phyloP scores from a whole-genome alignment of 35 echinoderm and acorn worm species.

The Eucidaris tribuloides region DNA sequence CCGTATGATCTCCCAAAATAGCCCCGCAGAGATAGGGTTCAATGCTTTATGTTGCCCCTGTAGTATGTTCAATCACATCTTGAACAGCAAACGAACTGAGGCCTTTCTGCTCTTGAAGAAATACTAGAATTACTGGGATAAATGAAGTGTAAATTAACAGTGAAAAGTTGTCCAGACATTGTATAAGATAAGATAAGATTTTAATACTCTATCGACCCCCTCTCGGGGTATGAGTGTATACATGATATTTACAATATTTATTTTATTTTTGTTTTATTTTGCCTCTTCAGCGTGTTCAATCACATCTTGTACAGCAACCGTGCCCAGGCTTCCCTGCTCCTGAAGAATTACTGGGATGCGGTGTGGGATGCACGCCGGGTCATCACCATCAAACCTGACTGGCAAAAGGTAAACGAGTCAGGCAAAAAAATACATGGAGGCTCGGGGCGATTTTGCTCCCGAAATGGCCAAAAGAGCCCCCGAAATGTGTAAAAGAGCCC shows the following conservation, averaged over 20 bases:
- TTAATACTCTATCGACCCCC: background rate
- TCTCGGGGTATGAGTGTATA: no score
- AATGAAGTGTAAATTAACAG: background rate
- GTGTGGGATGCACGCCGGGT: slow-evolving; percentile 77
- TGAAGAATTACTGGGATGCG: slow-evolving; percentile 60
- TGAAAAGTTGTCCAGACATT: background rate
- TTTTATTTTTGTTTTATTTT: no score
- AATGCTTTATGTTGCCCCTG: no score
- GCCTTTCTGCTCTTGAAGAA: background rate
- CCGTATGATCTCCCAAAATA: no score
- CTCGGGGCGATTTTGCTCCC: no score
- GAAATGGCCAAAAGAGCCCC: no score
- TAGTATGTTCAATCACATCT: background rate
- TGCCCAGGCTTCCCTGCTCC: slow-evolving; percentile 58
- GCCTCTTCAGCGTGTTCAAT: slow-evolving; percentile 61
- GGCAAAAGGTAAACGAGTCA: slow-evolving; percentile 67
- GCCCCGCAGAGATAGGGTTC: no score
- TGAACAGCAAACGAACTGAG: background rate
- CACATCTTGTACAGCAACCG: slow-evolving; percentile 76
- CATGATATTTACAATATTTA: background rate
- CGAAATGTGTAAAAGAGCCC: no score
- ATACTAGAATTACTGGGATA: background rate
- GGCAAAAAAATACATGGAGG: no score
- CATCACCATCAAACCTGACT: slow-evolving; percentile 41
- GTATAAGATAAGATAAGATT: background rate